phyloP scores from a whole-genome alignment of 2,888 invertebrate genomes.

The Synergus laeviventris region DNA sequence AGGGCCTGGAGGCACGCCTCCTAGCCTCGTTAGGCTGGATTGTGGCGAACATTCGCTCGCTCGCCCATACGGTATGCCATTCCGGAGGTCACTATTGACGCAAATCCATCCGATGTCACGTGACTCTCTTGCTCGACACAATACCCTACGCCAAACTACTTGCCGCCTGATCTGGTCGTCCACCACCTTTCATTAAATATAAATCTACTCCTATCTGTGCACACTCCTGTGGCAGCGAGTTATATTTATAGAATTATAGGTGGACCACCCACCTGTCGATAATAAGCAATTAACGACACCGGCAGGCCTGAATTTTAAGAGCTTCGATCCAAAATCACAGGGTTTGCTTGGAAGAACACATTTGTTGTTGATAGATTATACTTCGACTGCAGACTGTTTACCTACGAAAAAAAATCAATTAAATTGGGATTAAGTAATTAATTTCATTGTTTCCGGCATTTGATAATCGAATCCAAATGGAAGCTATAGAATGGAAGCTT shows the following conservation, averaged over 20 bases:
- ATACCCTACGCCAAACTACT: constrained; percentile 22
- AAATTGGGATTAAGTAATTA: too few relatives aligned
- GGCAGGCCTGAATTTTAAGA: not conserved
- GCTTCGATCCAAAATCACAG: not conserved
- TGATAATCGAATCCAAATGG: too few relatives aligned
- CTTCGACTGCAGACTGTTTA: too few relatives aligned
- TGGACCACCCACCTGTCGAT: constrained; percentile 34
- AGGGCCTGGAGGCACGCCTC: constrained; percentile 57
- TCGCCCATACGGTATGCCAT: constrained; percentile 71
- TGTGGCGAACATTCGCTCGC: constrained; percentile 17
- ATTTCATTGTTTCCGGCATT: too few relatives aligned
- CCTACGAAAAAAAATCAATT: too few relatives aligned
- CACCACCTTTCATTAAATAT: constrained; percentile 30
- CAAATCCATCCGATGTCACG: constrained; percentile 81
- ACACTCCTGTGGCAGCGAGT: not conserved
- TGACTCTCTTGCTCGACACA: constrained; percentile 74
- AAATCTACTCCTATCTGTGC: constrained; percentile 1
- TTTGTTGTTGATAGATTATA: too few relatives aligned
- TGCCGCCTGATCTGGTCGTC: not conserved
- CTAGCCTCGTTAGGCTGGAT: constrained; percentile 56
- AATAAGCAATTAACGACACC: constrained; percentile 20
- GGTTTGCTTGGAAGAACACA: not conserved
- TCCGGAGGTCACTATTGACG: constrained; percentile 85
- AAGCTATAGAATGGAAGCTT: too few relatives aligned
- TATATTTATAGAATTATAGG: constrained; percentile 26